phyloP scores from a whole-genome alignment of 2,797 vertebrate species.

The Pelodytes ibericus region DNA sequence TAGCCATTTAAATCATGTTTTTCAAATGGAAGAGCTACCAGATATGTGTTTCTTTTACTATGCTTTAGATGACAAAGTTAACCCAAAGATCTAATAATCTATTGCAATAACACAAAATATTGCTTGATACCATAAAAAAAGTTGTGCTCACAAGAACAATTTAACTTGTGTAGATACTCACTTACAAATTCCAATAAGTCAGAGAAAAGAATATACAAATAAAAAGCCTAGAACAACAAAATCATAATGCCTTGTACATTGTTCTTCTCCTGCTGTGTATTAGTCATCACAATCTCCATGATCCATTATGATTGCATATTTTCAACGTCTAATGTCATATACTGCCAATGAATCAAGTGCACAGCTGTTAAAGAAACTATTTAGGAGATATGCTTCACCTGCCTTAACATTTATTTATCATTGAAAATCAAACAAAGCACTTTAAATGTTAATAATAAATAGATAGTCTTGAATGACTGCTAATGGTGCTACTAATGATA shows the following conservation, averaged over 20 bases:
- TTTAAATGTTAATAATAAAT: constrained; percentile 41
- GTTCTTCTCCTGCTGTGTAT: constrained; percentile 34
- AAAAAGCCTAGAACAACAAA: constrained; percentile 4
- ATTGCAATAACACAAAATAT: constrained; percentile 59
- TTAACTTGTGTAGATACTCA: constrained; percentile 54
- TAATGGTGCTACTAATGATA: constrained; percentile 29
- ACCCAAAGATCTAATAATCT: constrained; percentile 57
- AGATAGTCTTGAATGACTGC: constrained; percentile 1
- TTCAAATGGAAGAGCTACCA: constrained; percentile 16
- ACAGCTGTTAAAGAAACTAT: constrained; percentile 22
- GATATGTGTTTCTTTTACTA: constrained; percentile 15
- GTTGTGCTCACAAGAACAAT: constrained; percentile 55
- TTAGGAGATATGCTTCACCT: constrained; percentile 45
- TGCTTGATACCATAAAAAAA: constrained; percentile 61
- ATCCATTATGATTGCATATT: constrained; percentile 39
- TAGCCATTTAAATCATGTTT: constrained; percentile 48
- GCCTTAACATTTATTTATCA: constrained; percentile 30
- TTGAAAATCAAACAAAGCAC: constrained; percentile 29
- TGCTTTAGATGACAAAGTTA: constrained; percentile 42
- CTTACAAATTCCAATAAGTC: constrained; percentile 20
- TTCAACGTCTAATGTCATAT: constrained; percentile 23
- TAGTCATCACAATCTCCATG: constrained; percentile 31
- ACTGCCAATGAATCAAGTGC: constrained; percentile 15
- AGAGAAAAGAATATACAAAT: constrained; percentile 9
- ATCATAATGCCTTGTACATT: constrained; percentile 23